Evolutionary conservation across 1,140 invertebrate genomes (phyloP).

Genomic region (Sarcophaga bullata): DNA sequence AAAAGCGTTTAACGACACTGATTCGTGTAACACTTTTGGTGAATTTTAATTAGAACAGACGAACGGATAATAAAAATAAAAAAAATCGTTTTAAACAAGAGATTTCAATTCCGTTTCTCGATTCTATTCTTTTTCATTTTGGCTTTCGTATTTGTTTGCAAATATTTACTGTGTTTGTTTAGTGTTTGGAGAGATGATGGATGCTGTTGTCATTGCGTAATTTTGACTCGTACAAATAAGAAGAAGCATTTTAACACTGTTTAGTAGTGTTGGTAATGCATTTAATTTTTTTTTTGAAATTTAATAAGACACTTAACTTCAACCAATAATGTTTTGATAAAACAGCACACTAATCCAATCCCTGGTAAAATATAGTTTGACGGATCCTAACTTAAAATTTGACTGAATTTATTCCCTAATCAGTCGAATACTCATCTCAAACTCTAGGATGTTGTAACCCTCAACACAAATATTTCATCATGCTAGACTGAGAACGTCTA

Average conservation of each 20-base stretch:
- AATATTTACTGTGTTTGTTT: neutral
- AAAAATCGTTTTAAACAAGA: conserved; percentile 2
- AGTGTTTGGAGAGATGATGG: neutral
- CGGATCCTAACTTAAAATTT: too few species aligned
- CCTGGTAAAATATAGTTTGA: too few species aligned
- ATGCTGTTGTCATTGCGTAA: neutral
- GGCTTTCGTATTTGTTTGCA: neutral
- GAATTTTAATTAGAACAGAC: conserved; percentile 38
- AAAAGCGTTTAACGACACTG: conserved; percentile 29
- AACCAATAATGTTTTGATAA: too few species aligned
- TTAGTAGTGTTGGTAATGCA: too few species aligned
- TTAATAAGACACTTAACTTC: too few species aligned
- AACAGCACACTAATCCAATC: too few species aligned
- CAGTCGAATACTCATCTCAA: too few species aligned
- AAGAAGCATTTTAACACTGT: neutral
- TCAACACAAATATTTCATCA: too few species aligned
- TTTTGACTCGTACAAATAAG: neutral
- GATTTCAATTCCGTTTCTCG: neutral
- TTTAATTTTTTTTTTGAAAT: too few species aligned
- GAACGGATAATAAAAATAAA: neutral
- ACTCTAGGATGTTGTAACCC: too few species aligned
- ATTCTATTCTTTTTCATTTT: neutral
- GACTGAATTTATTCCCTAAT: too few species aligned
- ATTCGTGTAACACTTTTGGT: conserved; percentile 37
- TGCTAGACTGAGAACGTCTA: too few species aligned